A percentile compares a stretch with the other conserved stretches of the same genome.
Conservation (phyloP, 2,888 invertebrate genomes). For the Phalera bucephala region DNA sequence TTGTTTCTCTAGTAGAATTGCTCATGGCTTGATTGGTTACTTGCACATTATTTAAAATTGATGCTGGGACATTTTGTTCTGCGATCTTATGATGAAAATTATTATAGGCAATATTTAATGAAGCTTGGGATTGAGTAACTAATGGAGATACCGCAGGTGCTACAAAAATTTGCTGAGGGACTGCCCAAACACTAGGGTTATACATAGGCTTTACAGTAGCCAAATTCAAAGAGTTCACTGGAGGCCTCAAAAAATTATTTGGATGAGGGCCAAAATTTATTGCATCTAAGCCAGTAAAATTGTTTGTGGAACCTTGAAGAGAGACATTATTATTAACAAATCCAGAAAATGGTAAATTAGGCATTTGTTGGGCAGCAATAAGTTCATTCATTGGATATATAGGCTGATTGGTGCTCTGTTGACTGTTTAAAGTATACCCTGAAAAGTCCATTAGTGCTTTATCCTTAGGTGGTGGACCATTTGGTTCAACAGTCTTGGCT, state of each 20-base stretch:
- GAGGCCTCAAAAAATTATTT: slow-evolving; percentile 3
- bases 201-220: slow-evolving; percentile 12
- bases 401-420: background rate
- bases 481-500: slow-evolving; percentile 46
- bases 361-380: background rate
- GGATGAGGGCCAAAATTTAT: slow-evolving; percentile 11
- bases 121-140: slow-evolving; percentile 18
- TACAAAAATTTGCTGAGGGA: slow-evolving; percentile 20
- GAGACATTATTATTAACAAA: slow-evolving; percentile 2
- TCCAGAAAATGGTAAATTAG: slow-evolving; percentile 5
- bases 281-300: background rate
- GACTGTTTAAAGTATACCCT: background rate
- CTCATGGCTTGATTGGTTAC: slow-evolving; percentile 1
- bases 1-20: background rate
- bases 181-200: slow-evolving; percentile 36
- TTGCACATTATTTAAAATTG: slow-evolving; percentile 4
- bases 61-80: background rate
- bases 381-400: slow-evolving; percentile 1
- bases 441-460: slow-evolving; percentile 23
- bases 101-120: slow-evolving; percentile 12
- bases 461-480: slow-evolving; percentile 17
- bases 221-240: slow-evolving; percentile 13
- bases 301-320: slow-evolving; percentile 2
- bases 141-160: slow-evolving; percentile 16
- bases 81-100: slow-evolving; percentile 3